Conservation (phyloP, 1,140 invertebrate species). For the Plectrocnemia conspersa region DNA sequence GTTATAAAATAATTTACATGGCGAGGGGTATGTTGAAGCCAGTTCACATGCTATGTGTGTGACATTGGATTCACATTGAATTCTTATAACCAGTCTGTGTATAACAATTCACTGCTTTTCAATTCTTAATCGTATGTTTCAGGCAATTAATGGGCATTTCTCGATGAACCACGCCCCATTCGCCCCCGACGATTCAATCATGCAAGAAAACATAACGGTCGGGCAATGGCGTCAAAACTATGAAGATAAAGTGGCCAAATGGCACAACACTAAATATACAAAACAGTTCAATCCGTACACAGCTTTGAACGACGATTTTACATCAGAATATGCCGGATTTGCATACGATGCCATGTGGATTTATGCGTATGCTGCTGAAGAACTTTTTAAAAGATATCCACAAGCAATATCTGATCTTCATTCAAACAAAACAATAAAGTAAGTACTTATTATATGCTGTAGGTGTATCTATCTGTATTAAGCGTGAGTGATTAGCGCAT, state of each 20-base stretch:
- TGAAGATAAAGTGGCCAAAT: slow-evolving; percentile 33
- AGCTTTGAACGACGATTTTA: slow-evolving; percentile 19
- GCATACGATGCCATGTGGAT: slow-evolving; percentile 83
- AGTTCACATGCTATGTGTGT: not conserved
- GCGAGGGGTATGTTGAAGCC: too few species aligned
- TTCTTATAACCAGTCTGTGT: not conserved
- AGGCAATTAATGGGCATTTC: slow-evolving; percentile 74
- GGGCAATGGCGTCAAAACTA: slow-evolving; percentile 55
- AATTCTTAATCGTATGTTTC: slow-evolving; percentile 19
- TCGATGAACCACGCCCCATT: slow-evolving; percentile 66
- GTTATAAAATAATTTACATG: not conserved
- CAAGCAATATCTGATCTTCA: slow-evolving; percentile 58
- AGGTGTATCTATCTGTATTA: too few species aligned
- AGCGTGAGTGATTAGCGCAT: too few species aligned
- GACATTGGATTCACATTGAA: not conserved
- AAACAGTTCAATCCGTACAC: slow-evolving; percentile 20
- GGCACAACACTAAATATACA: slow-evolving; percentile 14
- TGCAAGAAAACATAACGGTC: slow-evolving; percentile 64
- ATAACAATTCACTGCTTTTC: not conserved
- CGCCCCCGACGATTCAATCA: slow-evolving; percentile 55
- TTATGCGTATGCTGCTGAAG: slow-evolving; percentile 68
- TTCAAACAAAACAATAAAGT: slow-evolving; percentile 55
- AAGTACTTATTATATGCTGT: too few species aligned
- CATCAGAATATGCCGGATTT: slow-evolving; percentile 67
- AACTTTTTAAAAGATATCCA: slow-evolving; percentile 51